Conservation (phyloP, 2,888 invertebrate genomes). For the Odontocerum albicorne region DNA sequence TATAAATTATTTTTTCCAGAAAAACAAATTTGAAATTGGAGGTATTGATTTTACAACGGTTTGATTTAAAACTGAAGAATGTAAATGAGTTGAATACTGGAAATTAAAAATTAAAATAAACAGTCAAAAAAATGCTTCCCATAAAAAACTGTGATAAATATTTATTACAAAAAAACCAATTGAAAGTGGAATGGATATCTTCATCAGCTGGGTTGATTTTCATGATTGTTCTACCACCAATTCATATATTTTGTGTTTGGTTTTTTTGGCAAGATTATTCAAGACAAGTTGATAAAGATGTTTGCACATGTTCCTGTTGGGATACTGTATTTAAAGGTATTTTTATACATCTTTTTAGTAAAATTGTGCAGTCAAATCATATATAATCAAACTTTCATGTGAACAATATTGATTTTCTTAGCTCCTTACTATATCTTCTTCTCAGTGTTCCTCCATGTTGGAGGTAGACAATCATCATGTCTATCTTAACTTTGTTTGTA, state of each 20-base stretch:
- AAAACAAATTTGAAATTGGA: too few species aligned
- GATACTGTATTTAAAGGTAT: conserved; percentile 75
- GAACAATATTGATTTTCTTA: too few species aligned
- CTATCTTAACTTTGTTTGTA: too few species aligned
- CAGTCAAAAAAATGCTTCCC: not conserved
- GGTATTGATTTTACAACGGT: too few species aligned
- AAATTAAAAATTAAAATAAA: not conserved
- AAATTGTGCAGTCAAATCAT: not conserved
- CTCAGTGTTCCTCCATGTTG: too few species aligned
- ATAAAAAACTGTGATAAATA: not conserved
- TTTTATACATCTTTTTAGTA: conserved; percentile 4
- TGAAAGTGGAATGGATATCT: conserved; percentile 20
- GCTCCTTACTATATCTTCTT: too few species aligned
- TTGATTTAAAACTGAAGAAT: too few species aligned
- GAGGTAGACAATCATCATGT: too few species aligned
- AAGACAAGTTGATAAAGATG: conserved; percentile 62
- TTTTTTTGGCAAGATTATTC: conserved; percentile 71
- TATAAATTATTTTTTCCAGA: too few species aligned
- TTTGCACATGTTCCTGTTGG: conserved; percentile 74
- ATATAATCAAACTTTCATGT: too few species aligned
- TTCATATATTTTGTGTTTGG: conserved; percentile 63
- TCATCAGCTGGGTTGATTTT: conserved; percentile 39
- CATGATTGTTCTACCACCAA: conserved; percentile 60
- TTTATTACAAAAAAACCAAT: not conserved
- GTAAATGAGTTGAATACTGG: not conserved